These are phyloP conservation scores for Saguinus midas DNA, from an alignment of 2,113 vertebrate genomes.

Conservation along the genomic window DNA sequence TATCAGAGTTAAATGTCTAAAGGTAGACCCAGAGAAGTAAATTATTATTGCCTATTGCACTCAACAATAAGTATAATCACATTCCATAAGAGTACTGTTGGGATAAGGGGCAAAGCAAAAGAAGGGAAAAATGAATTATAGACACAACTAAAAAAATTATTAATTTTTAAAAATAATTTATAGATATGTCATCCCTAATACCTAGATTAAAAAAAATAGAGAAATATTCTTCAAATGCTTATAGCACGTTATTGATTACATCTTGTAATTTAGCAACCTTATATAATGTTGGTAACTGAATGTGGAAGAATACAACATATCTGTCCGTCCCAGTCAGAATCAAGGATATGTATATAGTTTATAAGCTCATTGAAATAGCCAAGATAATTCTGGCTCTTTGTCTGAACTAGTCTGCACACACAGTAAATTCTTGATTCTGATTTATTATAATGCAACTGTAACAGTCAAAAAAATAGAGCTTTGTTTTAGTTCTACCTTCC, in stretches of 20 bases:
- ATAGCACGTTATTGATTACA: neutral
- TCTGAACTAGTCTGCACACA: neutral
- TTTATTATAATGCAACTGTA: slow-evolving; percentile 43
- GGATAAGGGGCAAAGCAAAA: neutral
- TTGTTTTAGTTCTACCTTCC: slow-evolving; percentile 41
- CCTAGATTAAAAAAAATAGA: neutral
- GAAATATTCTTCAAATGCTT: neutral
- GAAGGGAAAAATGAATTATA: neutral
- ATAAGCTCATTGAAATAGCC: neutral
- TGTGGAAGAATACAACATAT: neutral
- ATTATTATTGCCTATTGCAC: neutral
- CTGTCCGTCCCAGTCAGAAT: neutral
- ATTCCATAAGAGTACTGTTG: neutral
- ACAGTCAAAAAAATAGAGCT: slow-evolving; percentile 41
- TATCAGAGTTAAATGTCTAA: neutral
- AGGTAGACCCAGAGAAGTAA: neutral
- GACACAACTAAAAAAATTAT: neutral
- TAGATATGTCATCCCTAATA: neutral
- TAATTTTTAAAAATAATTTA: neutral
- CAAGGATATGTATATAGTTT: neutral
- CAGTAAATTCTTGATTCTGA: slow-evolving; percentile 46
- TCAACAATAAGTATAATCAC: neutral
- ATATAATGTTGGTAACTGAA: neutral
- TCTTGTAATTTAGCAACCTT: neutral
- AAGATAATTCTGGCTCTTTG: neutral